phyloP scores from a whole-genome alignment of 2,888 invertebrate species.

The Plagodis dolabraria region DNA sequence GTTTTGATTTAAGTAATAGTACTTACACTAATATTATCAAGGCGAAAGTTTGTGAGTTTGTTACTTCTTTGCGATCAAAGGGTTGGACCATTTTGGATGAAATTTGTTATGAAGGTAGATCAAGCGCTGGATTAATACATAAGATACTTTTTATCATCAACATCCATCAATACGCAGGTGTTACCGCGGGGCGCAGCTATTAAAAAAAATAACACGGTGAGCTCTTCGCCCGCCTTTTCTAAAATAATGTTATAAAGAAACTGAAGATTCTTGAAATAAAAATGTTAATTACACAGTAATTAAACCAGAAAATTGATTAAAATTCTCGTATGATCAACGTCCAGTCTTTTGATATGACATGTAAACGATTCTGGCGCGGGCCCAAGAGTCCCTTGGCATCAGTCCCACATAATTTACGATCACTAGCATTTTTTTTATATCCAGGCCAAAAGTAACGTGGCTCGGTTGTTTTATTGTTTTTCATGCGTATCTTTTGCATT shows the following conservation, averaged over 20 bases:
- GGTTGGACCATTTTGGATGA: no score
- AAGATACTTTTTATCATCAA: no score
- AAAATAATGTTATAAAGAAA: neutral
- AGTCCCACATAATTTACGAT: constrained; percentile 34
- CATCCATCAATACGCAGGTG: no score
- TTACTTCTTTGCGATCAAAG: no score
- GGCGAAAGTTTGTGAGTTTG: no score
- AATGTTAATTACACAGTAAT: constrained; percentile 22
- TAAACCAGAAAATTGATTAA: constrained; percentile 17
- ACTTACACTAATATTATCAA: no score
- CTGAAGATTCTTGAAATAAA: constrained; percentile 5
- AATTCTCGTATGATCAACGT: constrained; percentile 6
- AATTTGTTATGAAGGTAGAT: no score
- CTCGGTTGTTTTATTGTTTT: constrained; percentile 8
- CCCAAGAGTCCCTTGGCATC: constrained; percentile 28
- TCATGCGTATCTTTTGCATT: neutral
- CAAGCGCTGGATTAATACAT: no score
- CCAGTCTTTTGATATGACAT: constrained; percentile 33
- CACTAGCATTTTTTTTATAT: constrained; percentile 17
- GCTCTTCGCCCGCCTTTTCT: no score
- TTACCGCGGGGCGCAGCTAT: neutral
- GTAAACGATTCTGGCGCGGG: constrained; percentile 22
- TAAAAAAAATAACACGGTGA: neutral
- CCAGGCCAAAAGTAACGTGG: constrained; percentile 14
- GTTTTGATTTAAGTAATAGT: no score